Evolutionary conservation across 2,888 invertebrate species (phyloP), one percentile per base, ranked within the genome.

Genomic region (Rhagonycha lutea): DNA sequence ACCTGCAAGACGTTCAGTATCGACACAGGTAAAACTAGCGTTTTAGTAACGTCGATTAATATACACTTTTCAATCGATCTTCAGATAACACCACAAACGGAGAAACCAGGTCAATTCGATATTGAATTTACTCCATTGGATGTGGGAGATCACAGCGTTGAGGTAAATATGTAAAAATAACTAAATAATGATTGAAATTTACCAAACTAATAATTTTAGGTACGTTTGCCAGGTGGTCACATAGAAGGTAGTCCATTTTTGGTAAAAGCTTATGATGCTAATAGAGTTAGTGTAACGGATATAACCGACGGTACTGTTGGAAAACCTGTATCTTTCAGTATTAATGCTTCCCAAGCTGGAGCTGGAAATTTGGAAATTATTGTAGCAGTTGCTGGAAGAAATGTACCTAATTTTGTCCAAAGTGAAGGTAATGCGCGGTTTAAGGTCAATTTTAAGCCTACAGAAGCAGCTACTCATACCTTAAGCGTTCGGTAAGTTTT

Each of bases 331-430:
- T 97, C 96, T 77, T 98, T 98, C 86, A 96, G 96, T 82, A 98
- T 98, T 90, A 94, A 94, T 83, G 94, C 94, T 69, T 93, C 93
- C 0, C 93, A 94, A 85, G 94, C 94, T 18, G 91, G 98, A 78
- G 98, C 98, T 69, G 98, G 98, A 24, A 98, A 98, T 88, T 90
- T 98, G 85, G 98, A 99, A 89, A 98, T 99, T 72, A 98, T 98
- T 78, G 98, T 99, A 0, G 97, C 98, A 0, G 98, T 98, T 2
- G 96, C 95, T 84, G 97, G 97, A 12, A 93, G 97, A 84, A 99
- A 99, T 88, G 98, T 99, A 14, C 98, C 98, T 10, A 99, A 99
- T 89, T 98, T 97, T 87, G 98, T 99, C 1, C 97, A 98, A 85
- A 96, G 97, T 63, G 98, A 98, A 89, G 98, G 98, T 61, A 98